Evolutionary conservation across 2,888 invertebrate species (phyloP), one percentile per base, ranked within the genome.

Genomic region (Ophraella communa): DNA sequence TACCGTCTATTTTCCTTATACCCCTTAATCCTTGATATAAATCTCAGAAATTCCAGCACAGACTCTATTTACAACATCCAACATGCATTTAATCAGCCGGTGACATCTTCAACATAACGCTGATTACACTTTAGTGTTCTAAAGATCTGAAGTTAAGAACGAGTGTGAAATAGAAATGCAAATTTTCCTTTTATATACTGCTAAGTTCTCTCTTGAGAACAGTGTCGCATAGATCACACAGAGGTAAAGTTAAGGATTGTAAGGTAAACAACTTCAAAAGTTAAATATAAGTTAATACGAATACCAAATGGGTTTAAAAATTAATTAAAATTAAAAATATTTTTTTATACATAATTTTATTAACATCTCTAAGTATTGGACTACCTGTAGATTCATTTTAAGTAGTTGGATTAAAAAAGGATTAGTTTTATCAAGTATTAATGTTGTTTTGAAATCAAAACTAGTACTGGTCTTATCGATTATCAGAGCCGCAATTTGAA

Each of bases 101-200:
- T 51, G 49, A 51, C 49, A 51, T 51, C 49, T 51, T 14, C 49
- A 51, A 51, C 49, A 27, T 51, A 51, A 51, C 49, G 49, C 27
- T 27, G 49, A 24, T 51, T 51, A 51, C 49, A 27, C 27, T 51
- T 51, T 51, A 51, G 49, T 27, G 27, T 51, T 27, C 49, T 51
- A 27, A 51, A 27, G 24, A 51, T 24, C 24, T 23, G 8, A 17
- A 51, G 24, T 51, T 51, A 23, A 51, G 27, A 17, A 17, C 24
- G 27, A 17, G 49, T 27, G 49, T 27, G 27, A 51, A 51, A 51
- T 51, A 27, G 49, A 51, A 51, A 51, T 51, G 49, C 49, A 51
- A 51, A 51, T 51, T 24, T 23, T 7, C 49, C 23, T 49, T 49
- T 49, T 49, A 49, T 49, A 49, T 21, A 49, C 49, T 49, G 49